A percentile compares a stretch with the other conserved stretches of the same genome.
Evolutionary conservation across 2,888 invertebrate species (phyloP).

Genomic region (Artemia sinica): DNA sequence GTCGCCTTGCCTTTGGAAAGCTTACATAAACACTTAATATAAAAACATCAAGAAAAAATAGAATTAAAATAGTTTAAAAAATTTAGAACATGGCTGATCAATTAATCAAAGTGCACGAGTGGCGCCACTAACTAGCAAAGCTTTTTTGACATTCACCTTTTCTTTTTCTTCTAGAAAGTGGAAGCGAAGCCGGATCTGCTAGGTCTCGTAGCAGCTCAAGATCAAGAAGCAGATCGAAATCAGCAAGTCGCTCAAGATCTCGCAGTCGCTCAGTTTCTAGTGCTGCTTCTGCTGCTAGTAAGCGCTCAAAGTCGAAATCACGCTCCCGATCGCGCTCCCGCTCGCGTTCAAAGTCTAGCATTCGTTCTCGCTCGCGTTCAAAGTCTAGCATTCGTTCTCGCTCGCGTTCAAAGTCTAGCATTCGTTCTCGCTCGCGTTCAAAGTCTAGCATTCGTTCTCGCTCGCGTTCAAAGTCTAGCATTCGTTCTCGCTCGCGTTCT

Average conservation of each 20-base stretch:
- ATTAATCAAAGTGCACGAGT: no score
- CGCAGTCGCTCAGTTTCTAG: constrained; percentile 33
- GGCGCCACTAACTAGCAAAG: no score
- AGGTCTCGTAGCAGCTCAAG: constrained; percentile 21
- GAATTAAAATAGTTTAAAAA: neutral
- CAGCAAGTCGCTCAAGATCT: constrained; percentile 33
- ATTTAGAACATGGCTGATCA: no score
- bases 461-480: constrained; percentile 30
- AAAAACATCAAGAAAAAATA: no score
- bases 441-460: constrained; percentile 24
- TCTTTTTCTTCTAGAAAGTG: neutral
- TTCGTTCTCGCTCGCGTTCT: constrained; percentile 34
- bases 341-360: constrained; percentile 26
- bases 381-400: constrained; percentile 20
- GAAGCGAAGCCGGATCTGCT: constrained; percentile 15
- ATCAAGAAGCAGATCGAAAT: constrained; percentile 23
- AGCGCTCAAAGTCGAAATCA: constrained; percentile 27
- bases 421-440: constrained; percentile 34
- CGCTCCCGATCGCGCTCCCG: constrained; percentile 28
- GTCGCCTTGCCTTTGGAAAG: no score
- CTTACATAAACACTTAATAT: no score
- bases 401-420: constrained; percentile 30
- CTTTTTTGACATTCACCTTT: constrained; percentile 18
- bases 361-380: constrained; percentile 17
- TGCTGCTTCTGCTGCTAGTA: constrained; percentile 24